These are phyloP conservation scores for Parauchenoglanis ngamensis DNA, from an alignment of 2,797 vertebrate species.

Conservation along the genomic window DNA sequence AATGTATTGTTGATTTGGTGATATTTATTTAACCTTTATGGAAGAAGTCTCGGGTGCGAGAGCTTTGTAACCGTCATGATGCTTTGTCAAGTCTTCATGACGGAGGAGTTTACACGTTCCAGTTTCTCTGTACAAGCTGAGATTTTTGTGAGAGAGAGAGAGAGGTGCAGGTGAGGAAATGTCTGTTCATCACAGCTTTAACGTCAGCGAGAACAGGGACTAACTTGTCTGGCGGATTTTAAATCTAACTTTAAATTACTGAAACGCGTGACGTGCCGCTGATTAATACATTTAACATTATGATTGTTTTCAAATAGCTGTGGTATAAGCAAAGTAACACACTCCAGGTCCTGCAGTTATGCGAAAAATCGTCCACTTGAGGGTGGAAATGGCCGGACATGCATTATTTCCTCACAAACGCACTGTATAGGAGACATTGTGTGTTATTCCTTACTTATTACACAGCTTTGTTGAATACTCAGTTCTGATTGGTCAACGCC, in stretches of 20 bases:
- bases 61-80: neutral
- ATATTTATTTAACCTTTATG: neutral
- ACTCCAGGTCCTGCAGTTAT: neutral
- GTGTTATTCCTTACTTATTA: too few species aligned
- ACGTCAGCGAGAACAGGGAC: too few species aligned
- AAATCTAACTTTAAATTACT: neutral
- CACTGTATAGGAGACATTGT: too few species aligned
- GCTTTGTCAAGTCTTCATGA: neutral
- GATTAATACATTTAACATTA: neutral
- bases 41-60: neutral
- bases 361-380: too few species aligned
- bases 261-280: neutral
- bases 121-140: neutral
- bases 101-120: neutral
- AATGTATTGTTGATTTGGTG: too few species aligned
- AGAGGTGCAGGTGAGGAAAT: neutral
- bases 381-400: too few species aligned
- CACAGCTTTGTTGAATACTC: too few species aligned
- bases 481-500: too few species aligned
- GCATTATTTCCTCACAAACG: too few species aligned
- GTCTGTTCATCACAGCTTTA: neutral
- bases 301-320: neutral
- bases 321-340: neutral
- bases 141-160: too few species aligned
- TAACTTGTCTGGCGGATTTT: neutral